Evolutionary conservation across 2,888 invertebrate genomes (phyloP).

Genomic region (Idaea straminata): DNA sequence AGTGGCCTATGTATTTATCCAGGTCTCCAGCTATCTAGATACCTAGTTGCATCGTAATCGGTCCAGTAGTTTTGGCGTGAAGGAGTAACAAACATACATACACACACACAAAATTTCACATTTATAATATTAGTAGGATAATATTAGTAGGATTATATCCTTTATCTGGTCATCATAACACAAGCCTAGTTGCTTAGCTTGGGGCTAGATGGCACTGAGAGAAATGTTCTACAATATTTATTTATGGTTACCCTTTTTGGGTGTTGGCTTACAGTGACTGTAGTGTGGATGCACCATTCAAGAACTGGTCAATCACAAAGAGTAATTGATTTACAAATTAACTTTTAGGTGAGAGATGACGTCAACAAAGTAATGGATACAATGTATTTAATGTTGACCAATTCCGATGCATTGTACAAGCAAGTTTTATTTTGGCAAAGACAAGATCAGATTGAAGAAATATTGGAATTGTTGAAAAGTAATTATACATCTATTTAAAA

Average conservation of each 20-base stretch:
- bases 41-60: no score
- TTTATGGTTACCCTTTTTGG: slow-evolving; percentile 5
- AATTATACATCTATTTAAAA: slow-evolving; percentile 9
- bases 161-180: no score
- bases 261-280: no score
- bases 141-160: no score
- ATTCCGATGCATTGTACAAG: slow-evolving; percentile 51
- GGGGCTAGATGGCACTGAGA: no score
- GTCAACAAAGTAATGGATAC: slow-evolving; percentile 50
- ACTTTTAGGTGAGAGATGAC: slow-evolving; percentile 43
- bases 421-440: slow-evolving; percentile 42
- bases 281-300: not conserved
- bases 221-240: not conserved
- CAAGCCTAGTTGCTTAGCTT: no score
- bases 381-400: slow-evolving; percentile 52
- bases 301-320: not conserved
- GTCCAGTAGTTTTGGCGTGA: no score
- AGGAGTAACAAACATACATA: no score
- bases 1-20: no score
- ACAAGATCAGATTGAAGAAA: slow-evolving; percentile 40
- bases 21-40: no score
- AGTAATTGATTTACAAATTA: not conserved
- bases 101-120: no score
- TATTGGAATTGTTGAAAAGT: slow-evolving; percentile 50
- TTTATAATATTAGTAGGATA: no score